phyloP scores from a whole-genome alignment of 2,113 vertebrate species.

The cattle (Bos taurus) region ARS-UCD2.0 NC_037333.1:82005501-82006000 shows the following conservation, averaged over 20 bases:
- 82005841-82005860: not conserved
- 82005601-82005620: not conserved
- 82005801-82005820: accelerated
- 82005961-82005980: not conserved
- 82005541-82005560: conserved; percentile 30
- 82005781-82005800: not conserved
- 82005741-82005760: not conserved
- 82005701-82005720: not conserved
- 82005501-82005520: accelerated
- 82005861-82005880: not conserved
- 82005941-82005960: not conserved
- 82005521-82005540: not conserved
- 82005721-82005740: not conserved
- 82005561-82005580: not conserved
- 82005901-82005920: not conserved
- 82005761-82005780: not conserved
- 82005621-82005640: not conserved
- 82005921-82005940: not conserved
- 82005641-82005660: not conserved
- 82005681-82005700: not conserved
- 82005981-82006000: not conserved
- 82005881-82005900: not conserved
- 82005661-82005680: not conserved
- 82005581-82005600: not conserved
- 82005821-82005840: not conserved